phyloP scores from a whole-genome alignment of 1,140 invertebrate species.

The Drosophila arawakana region DNA sequence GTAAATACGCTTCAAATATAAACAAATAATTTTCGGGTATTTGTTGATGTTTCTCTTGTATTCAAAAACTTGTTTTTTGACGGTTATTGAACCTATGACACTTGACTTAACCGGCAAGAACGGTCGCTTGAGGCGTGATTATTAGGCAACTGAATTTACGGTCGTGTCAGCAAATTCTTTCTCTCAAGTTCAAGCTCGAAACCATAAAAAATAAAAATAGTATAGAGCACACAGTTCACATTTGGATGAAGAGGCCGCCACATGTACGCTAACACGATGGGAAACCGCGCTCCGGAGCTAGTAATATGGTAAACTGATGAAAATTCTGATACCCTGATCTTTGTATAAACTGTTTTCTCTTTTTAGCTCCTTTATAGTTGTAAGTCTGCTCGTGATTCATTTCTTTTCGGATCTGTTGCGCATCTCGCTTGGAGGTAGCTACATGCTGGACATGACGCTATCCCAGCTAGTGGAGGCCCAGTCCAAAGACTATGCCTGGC shows the following conservation, averaged over 20 bases:
- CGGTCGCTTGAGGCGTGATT: conserved; percentile 43
- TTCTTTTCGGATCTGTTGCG: conserved; percentile 79
- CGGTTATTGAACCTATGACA: conserved; percentile 76
- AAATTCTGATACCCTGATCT: background rate
- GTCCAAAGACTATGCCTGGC: conserved; percentile 88
- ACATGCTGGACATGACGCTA: conserved; percentile 66
- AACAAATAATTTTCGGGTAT: conserved; percentile 22
- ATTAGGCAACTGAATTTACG: conserved; percentile 28
- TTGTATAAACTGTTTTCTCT: background rate
- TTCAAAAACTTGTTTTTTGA: conserved; percentile 68
- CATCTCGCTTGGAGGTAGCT: conserved; percentile 61
- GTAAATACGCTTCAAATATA: no score
- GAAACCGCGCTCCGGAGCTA: conserved; percentile 67
- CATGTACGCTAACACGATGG: conserved; percentile 68
- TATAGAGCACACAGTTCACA: conserved; percentile 4
- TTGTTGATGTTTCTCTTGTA: conserved; percentile 48
- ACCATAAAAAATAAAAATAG: background rate
- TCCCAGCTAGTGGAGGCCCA: conserved; percentile 79
- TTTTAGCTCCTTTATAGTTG: conserved; percentile 69
- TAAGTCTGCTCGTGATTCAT: conserved; percentile 75
- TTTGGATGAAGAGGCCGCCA: conserved; percentile 27
- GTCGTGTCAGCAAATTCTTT: conserved; percentile 39
- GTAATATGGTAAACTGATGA: conserved; percentile 65
- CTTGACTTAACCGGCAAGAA: conserved; percentile 68
- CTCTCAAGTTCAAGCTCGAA: conserved; percentile 6